Conservation (phyloP, 2,113 vertebrate species). For the Meriones unguiculatus region DNA sequence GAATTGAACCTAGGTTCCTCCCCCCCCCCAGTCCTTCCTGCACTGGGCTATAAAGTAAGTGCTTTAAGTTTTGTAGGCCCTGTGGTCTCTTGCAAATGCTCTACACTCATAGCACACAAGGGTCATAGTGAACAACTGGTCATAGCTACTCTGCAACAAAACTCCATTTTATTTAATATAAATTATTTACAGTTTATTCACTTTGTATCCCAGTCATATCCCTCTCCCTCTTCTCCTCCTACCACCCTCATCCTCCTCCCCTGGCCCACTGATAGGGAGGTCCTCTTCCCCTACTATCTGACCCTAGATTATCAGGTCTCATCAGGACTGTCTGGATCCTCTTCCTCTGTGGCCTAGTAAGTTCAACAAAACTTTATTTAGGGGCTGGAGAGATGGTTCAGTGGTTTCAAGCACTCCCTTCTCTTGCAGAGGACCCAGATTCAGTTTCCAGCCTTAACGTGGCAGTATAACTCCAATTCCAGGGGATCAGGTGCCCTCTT, state of each 20-base stretch:
- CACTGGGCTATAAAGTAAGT: neutral
- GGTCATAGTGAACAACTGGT: neutral
- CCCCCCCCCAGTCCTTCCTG: neutral
- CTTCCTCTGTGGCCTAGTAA: no score
- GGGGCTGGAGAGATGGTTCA: neutral
- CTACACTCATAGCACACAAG: neutral
- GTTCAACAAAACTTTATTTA: constrained; percentile 32
- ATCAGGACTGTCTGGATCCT: no score
- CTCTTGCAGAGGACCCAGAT: neutral
- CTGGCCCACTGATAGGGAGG: no score
- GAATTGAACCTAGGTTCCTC: neutral
- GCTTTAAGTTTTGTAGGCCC: neutral
- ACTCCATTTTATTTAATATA: neutral
- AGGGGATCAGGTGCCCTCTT: neutral
- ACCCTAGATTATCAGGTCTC: no score
- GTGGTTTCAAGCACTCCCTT: neutral
- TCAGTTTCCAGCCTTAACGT: neutral
- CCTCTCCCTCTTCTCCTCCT: no score
- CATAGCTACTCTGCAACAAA: neutral
- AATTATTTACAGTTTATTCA: no score
- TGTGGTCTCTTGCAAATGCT: neutral
- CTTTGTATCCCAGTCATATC: no score
- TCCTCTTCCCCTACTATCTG: no score
- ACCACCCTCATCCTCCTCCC: no score
- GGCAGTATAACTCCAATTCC: neutral